Evolutionary conservation across 1,140 invertebrate genomes (phyloP).

Genomic region (Druon quercuslanigerum): DNA sequence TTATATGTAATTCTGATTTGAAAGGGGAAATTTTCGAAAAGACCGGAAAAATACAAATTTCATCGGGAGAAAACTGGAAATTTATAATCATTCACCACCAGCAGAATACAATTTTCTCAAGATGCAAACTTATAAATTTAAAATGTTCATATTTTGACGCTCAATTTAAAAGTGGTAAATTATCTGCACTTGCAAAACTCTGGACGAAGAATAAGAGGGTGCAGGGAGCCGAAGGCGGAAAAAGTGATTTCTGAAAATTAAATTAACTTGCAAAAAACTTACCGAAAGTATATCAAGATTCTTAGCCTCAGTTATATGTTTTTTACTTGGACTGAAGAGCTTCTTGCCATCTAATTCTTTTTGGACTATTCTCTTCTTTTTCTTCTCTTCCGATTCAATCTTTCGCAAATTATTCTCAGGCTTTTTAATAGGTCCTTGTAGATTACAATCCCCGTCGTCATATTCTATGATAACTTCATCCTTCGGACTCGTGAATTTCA

Average conservation of each 20-base stretch:
- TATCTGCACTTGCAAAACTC: no score
- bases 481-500: neutral
- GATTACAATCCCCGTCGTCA: conserved; percentile 48
- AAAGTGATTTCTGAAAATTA: neutral
- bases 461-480: conserved; percentile 61
- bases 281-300: conserved; percentile 46
- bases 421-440: conserved; percentile 27
- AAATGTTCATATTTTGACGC: no score
- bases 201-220: no score
- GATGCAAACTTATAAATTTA: conserved; percentile 1
- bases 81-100: neutral
- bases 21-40: no score
- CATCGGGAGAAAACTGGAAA: no score
- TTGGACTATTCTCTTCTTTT: conserved; percentile 46
- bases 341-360: conserved; percentile 41
- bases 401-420: conserved; percentile 37
- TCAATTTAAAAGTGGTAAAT: no score
- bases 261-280: conserved; percentile 19
- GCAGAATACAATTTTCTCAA: conserved; percentile 2
- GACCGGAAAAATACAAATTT: no score
- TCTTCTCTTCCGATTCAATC: conserved; percentile 34
- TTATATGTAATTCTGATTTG: no score
- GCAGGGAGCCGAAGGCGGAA: no score
- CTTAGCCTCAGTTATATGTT: conserved; percentile 23
- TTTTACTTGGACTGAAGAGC: conserved; percentile 41